Conservation (phyloP, 1,140 invertebrate species). For the Diprion similis region DNA sequence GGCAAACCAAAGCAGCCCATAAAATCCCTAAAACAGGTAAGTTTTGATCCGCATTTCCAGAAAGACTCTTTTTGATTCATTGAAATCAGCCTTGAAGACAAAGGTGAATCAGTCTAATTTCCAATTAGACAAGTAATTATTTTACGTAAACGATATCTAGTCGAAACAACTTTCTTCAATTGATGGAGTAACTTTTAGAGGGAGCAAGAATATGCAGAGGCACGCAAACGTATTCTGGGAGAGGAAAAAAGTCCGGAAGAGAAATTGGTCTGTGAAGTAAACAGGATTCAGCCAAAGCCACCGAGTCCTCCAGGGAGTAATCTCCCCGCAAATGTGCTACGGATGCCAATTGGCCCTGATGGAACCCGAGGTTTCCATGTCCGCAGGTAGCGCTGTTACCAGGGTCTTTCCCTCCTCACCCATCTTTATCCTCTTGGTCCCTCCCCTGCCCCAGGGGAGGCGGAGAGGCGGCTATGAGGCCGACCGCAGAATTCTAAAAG, state of each 20-base stretch:
- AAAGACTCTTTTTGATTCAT: slow-evolving; percentile 10
- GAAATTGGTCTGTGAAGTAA: slow-evolving; percentile 68
- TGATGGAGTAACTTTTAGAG: slow-evolving; percentile 55
- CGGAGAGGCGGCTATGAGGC: slow-evolving; percentile 56
- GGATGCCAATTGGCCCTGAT: slow-evolving; percentile 66
- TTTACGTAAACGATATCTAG: no score
- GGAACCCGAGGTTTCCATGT: slow-evolving; percentile 66
- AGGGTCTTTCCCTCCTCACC: slow-evolving; percentile 35
- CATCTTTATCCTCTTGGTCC: slow-evolving; percentile 46
- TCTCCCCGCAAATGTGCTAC: slow-evolving; percentile 56
- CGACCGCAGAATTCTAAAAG: slow-evolving; percentile 43
- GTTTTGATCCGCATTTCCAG: no score
- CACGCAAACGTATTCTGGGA: slow-evolving; percentile 81
- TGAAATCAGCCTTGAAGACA: background rate
- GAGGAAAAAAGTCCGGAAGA: slow-evolving; percentile 81
- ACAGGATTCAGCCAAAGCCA: slow-evolving; percentile 52
- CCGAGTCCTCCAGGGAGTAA: slow-evolving; percentile 28
- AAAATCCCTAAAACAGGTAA: slow-evolving; percentile 80
- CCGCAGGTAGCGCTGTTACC: slow-evolving; percentile 62
- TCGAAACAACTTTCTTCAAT: no score
- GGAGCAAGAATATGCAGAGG: slow-evolving; percentile 88
- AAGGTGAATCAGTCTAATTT: no score
- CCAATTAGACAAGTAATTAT: no score
- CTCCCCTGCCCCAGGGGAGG: slow-evolving; percentile 34
- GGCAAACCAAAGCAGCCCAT: slow-evolving; percentile 75